Evolutionary conservation across 2,888 invertebrate genomes (phyloP).

Genomic region (Drosophila kanekoi): DNA sequence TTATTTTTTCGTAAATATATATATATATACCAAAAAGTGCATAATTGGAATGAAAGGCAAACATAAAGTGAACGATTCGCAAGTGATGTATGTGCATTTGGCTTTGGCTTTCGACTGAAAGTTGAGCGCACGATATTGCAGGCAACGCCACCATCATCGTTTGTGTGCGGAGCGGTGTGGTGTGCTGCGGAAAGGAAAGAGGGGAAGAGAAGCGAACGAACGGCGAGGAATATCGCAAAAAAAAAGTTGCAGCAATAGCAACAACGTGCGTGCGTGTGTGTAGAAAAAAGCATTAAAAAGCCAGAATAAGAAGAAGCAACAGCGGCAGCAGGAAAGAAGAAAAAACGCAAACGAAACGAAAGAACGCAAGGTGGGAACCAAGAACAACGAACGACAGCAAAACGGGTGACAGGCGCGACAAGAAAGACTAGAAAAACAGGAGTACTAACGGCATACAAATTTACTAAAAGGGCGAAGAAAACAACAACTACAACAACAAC

Average conservation of each 20-base stretch:
- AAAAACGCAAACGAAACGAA: conserved; percentile 41
- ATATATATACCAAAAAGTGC: conserved; percentile 43
- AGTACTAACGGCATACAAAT: conserved; percentile 23
- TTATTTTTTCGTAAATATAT: conserved; percentile 71
- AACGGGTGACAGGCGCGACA: conserved; percentile 43
- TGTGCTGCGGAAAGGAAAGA: neutral
- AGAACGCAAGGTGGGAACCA: conserved; percentile 49
- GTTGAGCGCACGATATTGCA: conserved; percentile 44
- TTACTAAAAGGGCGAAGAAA: conserved; percentile 29
- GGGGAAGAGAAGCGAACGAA: conserved; percentile 17
- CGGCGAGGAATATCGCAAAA: conserved; percentile 59
- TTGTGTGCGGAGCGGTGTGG: conserved; percentile 21
- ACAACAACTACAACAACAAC: conserved; percentile 8
- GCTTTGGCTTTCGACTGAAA: conserved; percentile 43
- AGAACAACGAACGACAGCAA: conserved; percentile 43
- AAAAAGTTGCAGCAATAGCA: conserved; percentile 56
- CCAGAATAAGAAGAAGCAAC: conserved; percentile 35
- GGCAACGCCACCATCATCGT: conserved; percentile 46
- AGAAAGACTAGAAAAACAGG: conserved; percentile 32
- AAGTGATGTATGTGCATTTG: conserved; percentile 50
- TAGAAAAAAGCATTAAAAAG: conserved; percentile 51
- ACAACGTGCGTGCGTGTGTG: conserved; percentile 64
- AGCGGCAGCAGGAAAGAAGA: conserved; percentile 28
- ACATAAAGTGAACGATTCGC: conserved; percentile 27
- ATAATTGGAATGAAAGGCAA: conserved; percentile 55